Base-by-base conservation (phyloP, 2,888 invertebrate genomes). In the Eristalinus aeneus region DNA sequence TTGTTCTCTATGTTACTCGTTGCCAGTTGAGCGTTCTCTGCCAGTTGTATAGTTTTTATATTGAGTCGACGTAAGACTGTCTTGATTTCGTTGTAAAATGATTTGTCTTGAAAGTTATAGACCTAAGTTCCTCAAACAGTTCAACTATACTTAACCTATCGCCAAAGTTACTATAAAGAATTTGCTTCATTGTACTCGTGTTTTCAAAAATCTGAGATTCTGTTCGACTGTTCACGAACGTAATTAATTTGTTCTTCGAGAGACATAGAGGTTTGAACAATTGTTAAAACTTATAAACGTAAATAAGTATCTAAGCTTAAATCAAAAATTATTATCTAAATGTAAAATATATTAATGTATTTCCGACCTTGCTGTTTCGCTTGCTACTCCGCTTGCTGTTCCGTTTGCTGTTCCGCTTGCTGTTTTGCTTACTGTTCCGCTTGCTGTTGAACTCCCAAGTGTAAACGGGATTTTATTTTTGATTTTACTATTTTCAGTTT, bases 131-230 rank as follows among this genome's bases (percentile, higher is more conserved):
- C 10, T 1, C 61, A n/a, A 63, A 63, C 34, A 68, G 56, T 58
- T 68, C 56, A 31, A 56, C 68, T 56, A 58, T 34, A 10, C 16
- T 68, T 56, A 32, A 20, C n/a, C 56, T 27, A n/a, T 68, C 68
- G 9, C 68, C 68, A 9, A 68, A 68, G n/a, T 68, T 68, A 36
- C 32, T 68, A 22, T 54, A 32, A 22, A 68, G 20, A 12, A 68
- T 23, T 58, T 16, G 20, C 6, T 54, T 67, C 53, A 67, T 39
- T 12, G 39, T n/a, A 8, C n/a, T 39, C 8, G 11, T n/a, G 6
- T 39, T 39, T 12, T 10, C 11, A 39, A 39, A 39, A 39, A 39
- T 39, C 39, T 39, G 39, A 39, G 11, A 39, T 39, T 39, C n/a
- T 2, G 11, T n/a, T 39, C 12, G 39, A 39, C 8, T 39, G 39